Conservation (phyloP, 2,797 vertebrate genomes). For the Sardinella longiceps region DNA sequence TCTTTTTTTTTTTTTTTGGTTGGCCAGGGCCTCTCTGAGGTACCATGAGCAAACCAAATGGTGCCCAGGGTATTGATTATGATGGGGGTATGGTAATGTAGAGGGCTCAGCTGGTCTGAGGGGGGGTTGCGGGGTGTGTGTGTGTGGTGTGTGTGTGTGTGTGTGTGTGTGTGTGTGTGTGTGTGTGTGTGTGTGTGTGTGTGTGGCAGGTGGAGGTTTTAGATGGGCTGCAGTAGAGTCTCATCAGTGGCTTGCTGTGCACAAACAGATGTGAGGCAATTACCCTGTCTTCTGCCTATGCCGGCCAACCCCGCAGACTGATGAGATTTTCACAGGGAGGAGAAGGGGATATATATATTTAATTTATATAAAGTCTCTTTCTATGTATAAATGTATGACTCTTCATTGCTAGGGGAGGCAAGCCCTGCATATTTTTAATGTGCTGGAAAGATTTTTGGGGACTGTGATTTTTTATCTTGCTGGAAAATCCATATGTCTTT, state of each 20-base stretch:
- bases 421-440: neutral
- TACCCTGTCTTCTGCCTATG: slow-evolving; percentile 53
- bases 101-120: slow-evolving; percentile 71
- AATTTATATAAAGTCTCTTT: neutral
- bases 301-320: neutral
- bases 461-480: neutral
- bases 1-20: slow-evolving; percentile 36
- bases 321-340: slow-evolving; percentile 15
- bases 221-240: slow-evolving; percentile 68
- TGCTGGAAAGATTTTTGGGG: neutral
- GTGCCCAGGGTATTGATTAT: slow-evolving; percentile 56
- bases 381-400: slow-evolving; percentile 17
- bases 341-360: neutral
- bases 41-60: slow-evolving; percentile 57
- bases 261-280: slow-evolving; percentile 68
- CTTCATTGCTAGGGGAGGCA: slow-evolving; percentile 2
- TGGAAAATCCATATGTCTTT: neutral
- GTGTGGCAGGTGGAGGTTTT: slow-evolving; percentile 76
- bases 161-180: slow-evolving; percentile 38
- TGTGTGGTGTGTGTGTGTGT: neutral
- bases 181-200: neutral
- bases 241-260: slow-evolving; percentile 72
- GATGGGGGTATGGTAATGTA: slow-evolving; percentile 63
- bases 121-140: slow-evolving; percentile 30
- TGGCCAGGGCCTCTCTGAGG: slow-evolving; percentile 50